A percentile compares a stretch with the other conserved stretches of the same genome.
Evolutionary conservation across 2,797 vertebrate genomes (phyloP).

Genomic region (Clangula hyemalis): DNA sequence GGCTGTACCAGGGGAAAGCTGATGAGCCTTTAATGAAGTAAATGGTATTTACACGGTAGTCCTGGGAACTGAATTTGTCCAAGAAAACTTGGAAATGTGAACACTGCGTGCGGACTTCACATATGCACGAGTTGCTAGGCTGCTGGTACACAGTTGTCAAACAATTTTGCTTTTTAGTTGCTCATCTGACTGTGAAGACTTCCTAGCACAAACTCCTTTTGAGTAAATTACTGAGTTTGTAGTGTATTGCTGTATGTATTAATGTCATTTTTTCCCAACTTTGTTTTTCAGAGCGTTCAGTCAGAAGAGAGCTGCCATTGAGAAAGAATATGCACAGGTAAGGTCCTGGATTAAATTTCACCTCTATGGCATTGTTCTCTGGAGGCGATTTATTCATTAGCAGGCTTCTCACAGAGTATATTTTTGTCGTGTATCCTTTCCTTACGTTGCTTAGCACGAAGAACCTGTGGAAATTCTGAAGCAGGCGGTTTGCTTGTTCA

Average conservation of each 20-base stretch:
- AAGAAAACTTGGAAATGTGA: neutral
- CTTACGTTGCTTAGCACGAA: fast-evolving
- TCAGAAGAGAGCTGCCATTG: conserved; percentile 95
- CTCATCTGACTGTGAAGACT: neutral
- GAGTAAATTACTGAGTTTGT: neutral
- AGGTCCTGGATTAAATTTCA: conserved; percentile 51
- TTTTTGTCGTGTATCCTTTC: neutral
- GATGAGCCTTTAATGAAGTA: neutral
- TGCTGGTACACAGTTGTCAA: neutral
- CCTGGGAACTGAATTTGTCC: neutral
- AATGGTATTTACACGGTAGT: neutral
- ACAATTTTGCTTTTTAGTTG: neutral
- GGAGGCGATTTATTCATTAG: neutral
- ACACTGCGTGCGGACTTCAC: neutral
- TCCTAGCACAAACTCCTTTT: neutral
- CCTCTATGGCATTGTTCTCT: neutral
- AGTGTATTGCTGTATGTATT: conserved; percentile 13
- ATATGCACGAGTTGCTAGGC: neutral
- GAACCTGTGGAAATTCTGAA: neutral
- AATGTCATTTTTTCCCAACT: neutral
- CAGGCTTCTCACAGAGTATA: neutral
- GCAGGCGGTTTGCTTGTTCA: fast-evolving
- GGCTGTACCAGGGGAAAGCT: neutral
- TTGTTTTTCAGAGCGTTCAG: conserved; percentile 89
- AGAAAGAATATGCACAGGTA: conserved; percentile 97